Evolutionary conservation across 2,113 vertebrate species (phyloP), one percentile per base, ranked within the genome.

Genomic region (Hippocampus zosterae): DNA sequence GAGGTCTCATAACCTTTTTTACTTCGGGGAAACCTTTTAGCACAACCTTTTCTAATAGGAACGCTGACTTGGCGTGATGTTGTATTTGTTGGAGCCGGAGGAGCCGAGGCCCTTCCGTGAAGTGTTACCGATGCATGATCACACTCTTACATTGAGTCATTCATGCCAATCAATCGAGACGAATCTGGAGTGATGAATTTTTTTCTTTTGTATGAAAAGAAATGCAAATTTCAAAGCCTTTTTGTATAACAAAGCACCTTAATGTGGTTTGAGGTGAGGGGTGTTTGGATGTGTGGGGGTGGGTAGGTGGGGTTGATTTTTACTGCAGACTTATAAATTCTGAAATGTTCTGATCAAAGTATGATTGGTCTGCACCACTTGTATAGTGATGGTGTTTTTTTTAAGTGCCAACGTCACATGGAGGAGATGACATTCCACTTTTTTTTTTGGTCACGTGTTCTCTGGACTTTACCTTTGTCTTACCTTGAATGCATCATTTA

Each of bases 201-300:
- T 46, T 59, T 53, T 62, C 4, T 44, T 46, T 74, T 41, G 60
- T 50, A 72, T 74, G 11, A 1, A 81, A 21, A 59, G 64, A 68
- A 74, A 84, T 84, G 81, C 74, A 83, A 84, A 76, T 79, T 82
- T 81, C 64, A 60, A 81, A 72, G 84, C 83, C 84, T 89, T 89
- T 88, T 76, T 16, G 74, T 86, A 78, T 76, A 77, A 41, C 42
- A 72, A 86, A 81, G 87, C 87, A 88, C 87, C 85, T 89, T 87
- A 83, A 76, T 65, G 62, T 76, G 44, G 57, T 60, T 60, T 60
- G 27, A 27, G 57, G 11, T 59, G 57, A 29, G 13, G 2, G 15
- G 50, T 52, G 50, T 21, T 19, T 18, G 15, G 5, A 5, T 18
- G 46, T 48, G 46, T 48, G 48, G 1, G 50, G 5, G 50, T 21